Base-by-base conservation (phyloP, 2,113 vertebrate species). In the Syngnathus floridae region DNA sequence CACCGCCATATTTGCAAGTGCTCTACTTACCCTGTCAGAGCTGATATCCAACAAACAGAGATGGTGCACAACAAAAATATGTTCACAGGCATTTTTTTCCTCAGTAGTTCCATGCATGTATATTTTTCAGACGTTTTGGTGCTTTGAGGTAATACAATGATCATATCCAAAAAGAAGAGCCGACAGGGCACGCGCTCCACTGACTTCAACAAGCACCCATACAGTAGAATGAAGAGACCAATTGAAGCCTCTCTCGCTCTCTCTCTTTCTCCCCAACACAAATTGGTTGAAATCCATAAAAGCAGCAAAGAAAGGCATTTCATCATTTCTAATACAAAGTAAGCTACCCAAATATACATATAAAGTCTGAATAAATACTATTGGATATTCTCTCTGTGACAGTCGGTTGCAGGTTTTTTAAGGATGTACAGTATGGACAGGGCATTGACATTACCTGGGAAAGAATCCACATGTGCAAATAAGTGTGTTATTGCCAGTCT, bases 401-500 rank as follows among this genome's bases (percentile, higher is more conserved):
- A 77, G 86, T 90, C 86, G 78, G 48, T 64, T 63, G 82, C 73
- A 62, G 14, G 8, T 43, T 80, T 83, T 41, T 63, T 78, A 69
- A 76, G 78, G 81, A 67, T 74, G 83, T 78, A 76, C 67, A 26
- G 70, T 83, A 82, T 48, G 70, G 73, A 82, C 80, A 75, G 46
- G 65, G 64, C 77, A 70, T 82, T 72, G 45, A 72, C 78, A 82
- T 90, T 91, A 93, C 90, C 91, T 90, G 90, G 85, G 86, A 89
- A 74, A 79, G 82, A 83, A 85, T 91, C 92, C 90, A 86, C 83
- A 84, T 94, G 93, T 94, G 93, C 93, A 95, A 94, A 93, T 72
- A 69, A 81, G 88, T 85, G 84, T 82, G 72, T 90, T 88, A 86
- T 88, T 88, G 89, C 87, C 80, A 80, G 82, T 82, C 67, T 84